Evolutionary conservation across 2,888 invertebrate species (phyloP).

Genomic region (Macroteleia sp.): DNA sequence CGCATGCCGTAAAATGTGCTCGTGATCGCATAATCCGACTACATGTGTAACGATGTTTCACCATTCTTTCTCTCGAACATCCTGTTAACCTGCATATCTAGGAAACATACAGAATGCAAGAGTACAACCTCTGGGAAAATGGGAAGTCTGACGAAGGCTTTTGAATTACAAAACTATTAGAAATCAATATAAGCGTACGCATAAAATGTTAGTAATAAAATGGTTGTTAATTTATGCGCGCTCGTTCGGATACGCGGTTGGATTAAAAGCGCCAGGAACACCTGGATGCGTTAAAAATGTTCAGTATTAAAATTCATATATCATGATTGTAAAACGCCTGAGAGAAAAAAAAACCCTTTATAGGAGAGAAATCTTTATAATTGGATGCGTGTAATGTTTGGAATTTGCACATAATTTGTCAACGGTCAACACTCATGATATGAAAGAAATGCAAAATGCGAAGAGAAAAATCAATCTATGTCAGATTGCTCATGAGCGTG

Average conservation of each 20-base stretch:
- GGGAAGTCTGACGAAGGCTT: constrained; percentile 18
- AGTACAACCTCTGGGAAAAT: constrained; percentile 39
- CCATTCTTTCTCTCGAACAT: constrained; percentile 54
- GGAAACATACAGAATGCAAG: constrained; percentile 32
- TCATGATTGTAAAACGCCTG: too few species aligned
- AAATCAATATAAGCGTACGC: too few species aligned
- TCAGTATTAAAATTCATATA: not conserved
- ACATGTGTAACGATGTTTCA: constrained; percentile 56
- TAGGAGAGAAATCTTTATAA: too few species aligned
- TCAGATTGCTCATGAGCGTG: not conserved
- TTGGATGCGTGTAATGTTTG: too few species aligned
- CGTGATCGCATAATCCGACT: constrained; percentile 58
- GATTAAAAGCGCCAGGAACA: too few species aligned
- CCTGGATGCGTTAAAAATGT: too few species aligned
- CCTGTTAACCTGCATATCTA: constrained; percentile 62
- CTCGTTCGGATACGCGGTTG: too few species aligned
- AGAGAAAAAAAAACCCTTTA: too few species aligned
- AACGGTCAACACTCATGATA: too few species aligned
- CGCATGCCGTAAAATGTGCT: constrained; percentile 48
- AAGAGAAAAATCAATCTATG: constrained; percentile 5
- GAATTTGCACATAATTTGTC: not conserved
- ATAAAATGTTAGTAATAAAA: too few species aligned
- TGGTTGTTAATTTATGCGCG: too few species aligned
- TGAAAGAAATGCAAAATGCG: not conserved
- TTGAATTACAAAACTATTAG: constrained; percentile 20